These are phyloP conservation scores for Conopomorpha cramerella DNA, from an alignment of 1,140 invertebrate species.

Conservation along the genomic window DNA sequence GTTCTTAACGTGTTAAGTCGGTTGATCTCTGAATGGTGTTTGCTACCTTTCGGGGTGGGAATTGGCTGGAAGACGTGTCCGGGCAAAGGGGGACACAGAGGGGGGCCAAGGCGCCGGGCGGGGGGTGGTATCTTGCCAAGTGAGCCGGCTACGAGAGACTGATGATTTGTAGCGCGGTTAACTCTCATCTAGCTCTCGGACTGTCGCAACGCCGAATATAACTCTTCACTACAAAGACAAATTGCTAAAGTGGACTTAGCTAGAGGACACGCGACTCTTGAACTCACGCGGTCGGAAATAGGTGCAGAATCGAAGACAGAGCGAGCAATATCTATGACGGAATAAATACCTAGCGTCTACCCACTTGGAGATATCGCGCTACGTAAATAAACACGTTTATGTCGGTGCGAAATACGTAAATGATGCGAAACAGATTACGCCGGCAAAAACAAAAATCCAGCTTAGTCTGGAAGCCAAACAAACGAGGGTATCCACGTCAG, in stretches of 20 bases:
- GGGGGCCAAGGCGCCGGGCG: conserved; percentile 4
- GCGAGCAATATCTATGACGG: no score
- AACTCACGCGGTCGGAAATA: not conserved
- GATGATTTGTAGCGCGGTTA: conserved; percentile 36
- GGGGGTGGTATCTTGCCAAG: conserved; percentile 15
- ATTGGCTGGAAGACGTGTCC: conserved; percentile 17
- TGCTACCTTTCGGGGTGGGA: conserved; percentile 19
- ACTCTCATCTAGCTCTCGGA: conserved; percentile 29
- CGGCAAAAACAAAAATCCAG: no score
- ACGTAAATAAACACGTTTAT: no score
- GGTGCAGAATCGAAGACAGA: conserved; percentile 1
- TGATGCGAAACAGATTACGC: no score
- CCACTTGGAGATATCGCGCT: no score
- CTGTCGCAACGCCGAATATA: conserved; percentile 18
- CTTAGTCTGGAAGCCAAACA: no score
- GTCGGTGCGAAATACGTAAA: no score
- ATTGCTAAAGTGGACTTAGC: conserved; percentile 14
- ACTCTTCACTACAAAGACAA: conserved; percentile 27
- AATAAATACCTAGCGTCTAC: no score
- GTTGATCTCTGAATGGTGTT: conserved; percentile 5
- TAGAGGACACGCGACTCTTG: no score
- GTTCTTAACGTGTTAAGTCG: no score
- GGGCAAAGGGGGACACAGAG: conserved; percentile 5
- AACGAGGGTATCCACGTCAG: no score
- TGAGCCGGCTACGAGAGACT: conserved; percentile 17